Conservation (phyloP, 2,888 invertebrate genomes). For the Drosophila eohydei region DNA sequence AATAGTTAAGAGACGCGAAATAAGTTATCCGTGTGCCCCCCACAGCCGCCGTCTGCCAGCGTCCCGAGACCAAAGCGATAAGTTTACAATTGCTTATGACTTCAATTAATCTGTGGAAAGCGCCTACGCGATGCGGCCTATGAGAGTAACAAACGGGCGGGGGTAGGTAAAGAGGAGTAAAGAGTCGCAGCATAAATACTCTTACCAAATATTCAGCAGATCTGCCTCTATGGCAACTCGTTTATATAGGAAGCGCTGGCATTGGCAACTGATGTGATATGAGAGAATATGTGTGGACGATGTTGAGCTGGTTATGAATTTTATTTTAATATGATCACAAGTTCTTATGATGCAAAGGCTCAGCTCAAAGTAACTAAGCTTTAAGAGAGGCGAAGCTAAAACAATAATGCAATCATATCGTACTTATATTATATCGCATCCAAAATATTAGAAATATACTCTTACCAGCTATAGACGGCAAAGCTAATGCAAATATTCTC, state of each 20-base stretch:
- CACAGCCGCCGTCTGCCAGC: not conserved
- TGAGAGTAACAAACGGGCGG: not conserved
- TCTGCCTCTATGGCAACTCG: not conserved
- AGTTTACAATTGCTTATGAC: slow-evolving; percentile 81
- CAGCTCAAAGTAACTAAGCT: no score
- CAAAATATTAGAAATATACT: no score
- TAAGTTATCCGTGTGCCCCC: slow-evolving; percentile 52
- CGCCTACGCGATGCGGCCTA: slow-evolving; percentile 70
- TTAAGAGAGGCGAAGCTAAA: no score
- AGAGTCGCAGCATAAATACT: slow-evolving; percentile 11
- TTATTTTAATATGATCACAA: no score
- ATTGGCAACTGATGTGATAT: not conserved
- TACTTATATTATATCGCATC: no score
- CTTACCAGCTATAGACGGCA: no score
- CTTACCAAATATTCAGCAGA: slow-evolving; percentile 1
- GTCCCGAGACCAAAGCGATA: slow-evolving; percentile 68
- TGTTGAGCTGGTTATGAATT: no score
- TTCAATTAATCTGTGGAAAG: slow-evolving; percentile 82
- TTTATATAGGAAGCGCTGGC: no score
- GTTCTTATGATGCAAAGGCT: no score
- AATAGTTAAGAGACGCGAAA: slow-evolving; percentile 39
- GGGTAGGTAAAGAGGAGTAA: not conserved
- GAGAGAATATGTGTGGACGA: no score
- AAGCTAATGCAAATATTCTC: no score
- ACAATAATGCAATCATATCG: no score